Evolutionary conservation across 1,140 invertebrate species (phyloP).

Genomic region (Penaeus japonicus): DNA sequence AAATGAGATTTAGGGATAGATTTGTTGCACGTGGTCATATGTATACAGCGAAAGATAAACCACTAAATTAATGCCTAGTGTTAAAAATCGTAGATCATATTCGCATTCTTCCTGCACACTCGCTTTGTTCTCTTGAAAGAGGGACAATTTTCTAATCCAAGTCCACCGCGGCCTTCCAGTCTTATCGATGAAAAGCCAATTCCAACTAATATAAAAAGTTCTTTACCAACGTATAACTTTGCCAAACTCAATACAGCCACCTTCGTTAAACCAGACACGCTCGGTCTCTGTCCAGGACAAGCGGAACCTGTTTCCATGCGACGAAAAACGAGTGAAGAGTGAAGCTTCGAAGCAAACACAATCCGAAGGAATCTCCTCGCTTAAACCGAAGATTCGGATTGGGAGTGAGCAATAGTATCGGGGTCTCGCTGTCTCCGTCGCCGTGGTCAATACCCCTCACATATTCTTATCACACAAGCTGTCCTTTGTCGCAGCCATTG

Average conservation of each 20-base stretch:
- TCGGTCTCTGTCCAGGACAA: background rate
- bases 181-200: conserved; percentile 50
- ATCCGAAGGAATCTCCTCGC: too few species aligned
- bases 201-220: conserved; percentile 39
- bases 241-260: conserved; percentile 45
- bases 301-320: too few species aligned
- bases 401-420: conserved; percentile 3
- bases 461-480: conserved; percentile 55
- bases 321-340: too few species aligned
- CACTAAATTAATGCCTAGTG: too few species aligned
- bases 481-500: conserved; percentile 44
- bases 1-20: too few species aligned
- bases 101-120: background rate
- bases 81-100: too few species aligned
- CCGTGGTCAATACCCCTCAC: conserved; percentile 23
- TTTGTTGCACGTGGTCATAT: too few species aligned
- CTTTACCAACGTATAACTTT: conserved; percentile 29
- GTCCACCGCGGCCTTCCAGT: background rate
- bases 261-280: background rate
- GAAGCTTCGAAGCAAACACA: too few species aligned
- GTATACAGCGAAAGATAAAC: too few species aligned
- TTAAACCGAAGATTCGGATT: background rate
- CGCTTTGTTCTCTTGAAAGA: background rate
- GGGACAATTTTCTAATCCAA: conserved; percentile 40
- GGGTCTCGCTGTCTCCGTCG: background rate